Evolutionary conservation across 2,888 invertebrate species (phyloP).

Genomic region (Dioctria linearis): DNA sequence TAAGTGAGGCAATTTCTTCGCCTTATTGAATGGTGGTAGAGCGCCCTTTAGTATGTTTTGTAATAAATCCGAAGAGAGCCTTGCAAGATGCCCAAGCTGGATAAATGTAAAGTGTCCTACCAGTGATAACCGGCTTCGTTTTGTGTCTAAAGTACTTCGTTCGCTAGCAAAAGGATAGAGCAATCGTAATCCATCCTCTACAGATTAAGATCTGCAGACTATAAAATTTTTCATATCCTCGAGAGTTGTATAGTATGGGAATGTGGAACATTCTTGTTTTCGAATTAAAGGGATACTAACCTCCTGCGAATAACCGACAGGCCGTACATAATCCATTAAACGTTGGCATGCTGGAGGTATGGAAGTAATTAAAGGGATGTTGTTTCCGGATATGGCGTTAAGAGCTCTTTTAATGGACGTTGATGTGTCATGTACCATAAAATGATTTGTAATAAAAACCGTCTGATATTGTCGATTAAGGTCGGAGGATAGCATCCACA

Average conservation of each 20-base stretch:
- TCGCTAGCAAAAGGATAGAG: conserved; percentile 10
- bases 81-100: conserved; percentile 16
- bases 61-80: conserved; percentile 13
- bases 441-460: neutral
- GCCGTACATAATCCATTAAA: neutral
- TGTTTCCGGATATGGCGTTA: neutral
- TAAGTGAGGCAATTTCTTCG: conserved; percentile 35
- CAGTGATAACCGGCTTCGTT: neutral
- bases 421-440: neutral
- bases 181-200: neutral
- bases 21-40: neutral
- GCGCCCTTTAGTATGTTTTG: neutral
- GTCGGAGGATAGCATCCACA: no score
- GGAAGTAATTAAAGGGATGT: neutral
- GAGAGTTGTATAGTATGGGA: neutral
- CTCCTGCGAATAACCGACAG: neutral
- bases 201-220: conserved; percentile 2
- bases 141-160: neutral
- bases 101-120: conserved; percentile 11
- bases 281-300: conserved; percentile 15
- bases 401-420: neutral
- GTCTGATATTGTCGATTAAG: no score
- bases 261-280: neutral
- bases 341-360: neutral
- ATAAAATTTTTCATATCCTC: conserved; percentile 41